Conservation (phyloP, 2,113 vertebrate species). For the Lepisosteus oculatus region DNA sequence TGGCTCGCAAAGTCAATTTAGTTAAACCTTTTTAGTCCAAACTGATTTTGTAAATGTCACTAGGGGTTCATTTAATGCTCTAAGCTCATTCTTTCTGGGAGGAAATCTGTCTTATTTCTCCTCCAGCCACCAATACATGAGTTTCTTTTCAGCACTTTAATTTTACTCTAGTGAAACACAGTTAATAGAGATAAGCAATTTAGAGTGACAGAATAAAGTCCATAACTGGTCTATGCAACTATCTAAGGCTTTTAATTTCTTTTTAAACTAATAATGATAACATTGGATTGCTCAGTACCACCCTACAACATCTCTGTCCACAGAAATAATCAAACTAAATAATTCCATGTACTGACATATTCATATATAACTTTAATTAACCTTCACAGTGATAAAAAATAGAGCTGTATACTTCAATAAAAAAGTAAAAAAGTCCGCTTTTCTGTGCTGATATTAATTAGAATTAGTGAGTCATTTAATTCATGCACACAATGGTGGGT, state of each 20-base stretch:
- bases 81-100: conserved; percentile 44
- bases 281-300: too few species aligned
- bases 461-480: conserved; percentile 52
- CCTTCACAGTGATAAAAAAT: too few species aligned
- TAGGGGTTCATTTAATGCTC: conserved; percentile 39
- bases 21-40: conserved; percentile 48
- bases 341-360: too few species aligned
- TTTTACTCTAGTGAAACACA: conserved; percentile 38
- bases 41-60: conserved; percentile 53
- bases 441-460: conserved; percentile 69
- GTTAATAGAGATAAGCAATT: conserved; percentile 18
- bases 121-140: conserved; percentile 35
- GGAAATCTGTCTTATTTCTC: conserved; percentile 45
- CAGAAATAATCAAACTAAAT: too few species aligned
- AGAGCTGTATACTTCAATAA: too few species aligned
- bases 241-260: not conserved
- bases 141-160: conserved; percentile 27
- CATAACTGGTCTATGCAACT: not conserved
- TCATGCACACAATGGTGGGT: conserved; percentile 24
- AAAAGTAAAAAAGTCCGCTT: conserved; percentile 37
- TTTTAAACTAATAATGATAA: too few species aligned
- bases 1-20: conserved; percentile 40
- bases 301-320: too few species aligned
- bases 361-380: too few species aligned
- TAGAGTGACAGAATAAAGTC: not conserved